These are phyloP conservation scores for Chrysomela aeneicollis DNA, from an alignment of 2,888 invertebrate genomes.

Conservation along the genomic window DNA sequence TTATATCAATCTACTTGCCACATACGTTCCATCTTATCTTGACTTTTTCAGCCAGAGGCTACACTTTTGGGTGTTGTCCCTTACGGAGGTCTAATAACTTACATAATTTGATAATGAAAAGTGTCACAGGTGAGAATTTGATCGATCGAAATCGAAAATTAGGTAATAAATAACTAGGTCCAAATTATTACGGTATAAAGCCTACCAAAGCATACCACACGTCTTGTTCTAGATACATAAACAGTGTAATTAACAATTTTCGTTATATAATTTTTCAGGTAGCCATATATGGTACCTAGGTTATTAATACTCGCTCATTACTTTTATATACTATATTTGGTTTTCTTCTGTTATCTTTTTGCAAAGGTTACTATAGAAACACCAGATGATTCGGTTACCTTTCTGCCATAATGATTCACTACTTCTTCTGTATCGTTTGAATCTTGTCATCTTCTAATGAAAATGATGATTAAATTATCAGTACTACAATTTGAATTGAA, in stretches of 20 bases:
- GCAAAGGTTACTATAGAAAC: too few species aligned
- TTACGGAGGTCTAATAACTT: conserved; percentile 11
- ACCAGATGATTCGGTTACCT: too few species aligned
- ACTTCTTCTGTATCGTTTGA: too few species aligned
- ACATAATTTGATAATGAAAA: conserved; percentile 30
- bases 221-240: neutral
- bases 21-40: conserved; percentile 21
- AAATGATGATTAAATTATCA: too few species aligned
- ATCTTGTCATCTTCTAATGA: too few species aligned
- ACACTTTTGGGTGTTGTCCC: conserved; percentile 22
- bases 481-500: too few species aligned
- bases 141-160: conserved; percentile 19
- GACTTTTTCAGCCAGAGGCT: neutral
- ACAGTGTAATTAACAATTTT: neutral
- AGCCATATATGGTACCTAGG: too few species aligned
- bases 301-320: too few species aligned
- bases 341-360: too few species aligned
- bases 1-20: conserved; percentile 28
- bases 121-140: conserved; percentile 25
- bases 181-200: neutral
- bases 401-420: too few species aligned
- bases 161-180: neutral
- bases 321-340: too few species aligned
- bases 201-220: too few species aligned
- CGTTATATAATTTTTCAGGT: neutral